Evolutionary conservation across 2,888 invertebrate species (phyloP).

Genomic region (Brachylomia viminalis): DNA sequence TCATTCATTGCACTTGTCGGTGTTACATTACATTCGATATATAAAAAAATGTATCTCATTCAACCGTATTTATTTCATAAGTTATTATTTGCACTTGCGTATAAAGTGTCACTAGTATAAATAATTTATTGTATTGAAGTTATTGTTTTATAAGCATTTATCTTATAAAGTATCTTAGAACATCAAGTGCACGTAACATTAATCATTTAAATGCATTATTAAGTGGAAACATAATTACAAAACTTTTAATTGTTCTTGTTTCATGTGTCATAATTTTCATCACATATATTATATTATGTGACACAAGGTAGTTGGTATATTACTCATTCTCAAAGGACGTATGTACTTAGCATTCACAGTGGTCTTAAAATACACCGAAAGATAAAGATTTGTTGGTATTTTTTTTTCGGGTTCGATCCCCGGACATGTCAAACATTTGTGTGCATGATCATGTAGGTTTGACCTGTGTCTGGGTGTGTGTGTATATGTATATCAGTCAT

Average conservation of each 20-base stretch:
- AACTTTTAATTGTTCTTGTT: background rate
- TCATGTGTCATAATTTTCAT: no score
- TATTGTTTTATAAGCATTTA: constrained; percentile 15
- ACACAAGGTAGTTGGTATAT: background rate
- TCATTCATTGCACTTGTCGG: constrained; percentile 42
- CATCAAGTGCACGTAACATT: background rate
- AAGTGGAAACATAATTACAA: background rate
- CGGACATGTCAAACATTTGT: no score
- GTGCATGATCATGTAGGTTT: no score
- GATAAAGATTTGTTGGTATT: no score
- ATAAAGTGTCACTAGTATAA: constrained; percentile 11
- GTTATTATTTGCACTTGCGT: constrained; percentile 24
- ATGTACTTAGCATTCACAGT: no score
- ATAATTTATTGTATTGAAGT: background rate
- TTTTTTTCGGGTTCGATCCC: no score
- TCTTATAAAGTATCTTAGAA: constrained; percentile 1
- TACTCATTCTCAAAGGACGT: no score
- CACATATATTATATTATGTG: background rate
- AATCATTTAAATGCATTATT: constrained; percentile 8
- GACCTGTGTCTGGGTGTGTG: no score
- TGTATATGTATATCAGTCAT: no score
- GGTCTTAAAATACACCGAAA: no score
- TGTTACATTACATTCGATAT: constrained; percentile 41
- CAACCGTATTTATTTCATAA: constrained; percentile 34
- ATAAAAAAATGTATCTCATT: constrained; percentile 47